These are phyloP conservation scores for Itoplectis maculator DNA, from an alignment of 2,888 invertebrate genomes.

Conservation along the genomic window DNA sequence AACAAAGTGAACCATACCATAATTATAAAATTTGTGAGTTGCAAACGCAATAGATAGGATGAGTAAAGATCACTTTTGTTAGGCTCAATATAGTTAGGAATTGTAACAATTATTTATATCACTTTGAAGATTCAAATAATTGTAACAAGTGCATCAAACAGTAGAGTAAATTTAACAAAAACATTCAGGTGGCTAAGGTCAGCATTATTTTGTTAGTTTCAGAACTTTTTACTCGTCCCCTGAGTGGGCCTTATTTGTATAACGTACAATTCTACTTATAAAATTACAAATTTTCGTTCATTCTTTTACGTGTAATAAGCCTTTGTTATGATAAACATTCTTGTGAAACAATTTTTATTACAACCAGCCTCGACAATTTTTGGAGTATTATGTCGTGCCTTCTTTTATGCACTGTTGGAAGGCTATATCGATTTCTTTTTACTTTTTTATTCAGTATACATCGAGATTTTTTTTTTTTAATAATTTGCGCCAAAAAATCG, in stretches of 20 bases:
- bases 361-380: background rate
- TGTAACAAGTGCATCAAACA: background rate
- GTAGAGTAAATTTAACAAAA: too few species aligned
- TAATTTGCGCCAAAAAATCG: too few species aligned
- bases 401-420: background rate
- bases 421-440: background rate
- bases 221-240: too few species aligned
- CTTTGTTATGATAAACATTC: too few species aligned
- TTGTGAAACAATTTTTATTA: background rate
- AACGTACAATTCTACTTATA: too few species aligned
- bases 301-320: too few species aligned
- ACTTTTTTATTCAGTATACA: background rate
- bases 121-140: background rate
- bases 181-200: too few species aligned
- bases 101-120: background rate
- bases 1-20: background rate
- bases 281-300: too few species aligned
- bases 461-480: background rate
- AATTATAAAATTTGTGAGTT: background rate
- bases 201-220: too few species aligned
- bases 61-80: background rate
- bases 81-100: background rate
- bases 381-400: background rate
- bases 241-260: too few species aligned
- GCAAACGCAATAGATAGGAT: background rate